Evolutionary conservation across 2,797 vertebrate genomes (phyloP).

Genomic region (Chrysocyon brachyurus): DNA sequence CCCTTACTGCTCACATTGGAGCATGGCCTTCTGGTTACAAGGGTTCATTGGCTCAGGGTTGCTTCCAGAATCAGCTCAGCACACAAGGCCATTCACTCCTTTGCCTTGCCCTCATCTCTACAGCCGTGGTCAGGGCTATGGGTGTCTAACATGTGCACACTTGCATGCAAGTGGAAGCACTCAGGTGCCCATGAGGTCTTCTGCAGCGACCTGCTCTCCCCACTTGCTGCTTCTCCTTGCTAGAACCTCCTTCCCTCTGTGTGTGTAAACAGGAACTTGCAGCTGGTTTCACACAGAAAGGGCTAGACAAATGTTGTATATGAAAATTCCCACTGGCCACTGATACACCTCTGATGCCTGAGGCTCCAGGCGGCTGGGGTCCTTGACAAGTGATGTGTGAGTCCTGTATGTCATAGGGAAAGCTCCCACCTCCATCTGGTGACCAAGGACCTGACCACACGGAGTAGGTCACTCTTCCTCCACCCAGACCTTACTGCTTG

Average conservation of each 20-base stretch:
- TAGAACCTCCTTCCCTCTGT: not conserved
- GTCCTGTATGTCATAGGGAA: not conserved
- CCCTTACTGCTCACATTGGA: not conserved
- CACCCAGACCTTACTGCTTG: not conserved
- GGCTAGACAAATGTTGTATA: not conserved
- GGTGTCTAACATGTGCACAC: not conserved
- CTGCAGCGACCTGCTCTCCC: not conserved
- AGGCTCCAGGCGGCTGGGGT: not conserved
- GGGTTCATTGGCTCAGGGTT: not conserved
- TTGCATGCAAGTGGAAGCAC: not conserved
- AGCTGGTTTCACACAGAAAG: not conserved
- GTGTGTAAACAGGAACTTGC: not conserved
- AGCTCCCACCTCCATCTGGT: not conserved
- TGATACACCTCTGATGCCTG: too few relatives aligned
- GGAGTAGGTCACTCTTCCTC: not conserved
- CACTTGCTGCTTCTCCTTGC: not conserved
- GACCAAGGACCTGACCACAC: not conserved
- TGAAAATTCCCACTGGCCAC: not conserved
- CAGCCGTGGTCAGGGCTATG: not conserved
- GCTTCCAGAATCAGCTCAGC: not conserved
- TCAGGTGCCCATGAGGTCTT: not conserved
- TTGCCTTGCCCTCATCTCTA: not conserved
- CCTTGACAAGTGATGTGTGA: not conserved
- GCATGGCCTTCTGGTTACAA: not conserved
- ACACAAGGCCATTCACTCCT: not conserved